Conservation (phyloP, 37 sponge, comb jelly and placozoan genomes). For the Halisarca cf. caerulea region DNA sequence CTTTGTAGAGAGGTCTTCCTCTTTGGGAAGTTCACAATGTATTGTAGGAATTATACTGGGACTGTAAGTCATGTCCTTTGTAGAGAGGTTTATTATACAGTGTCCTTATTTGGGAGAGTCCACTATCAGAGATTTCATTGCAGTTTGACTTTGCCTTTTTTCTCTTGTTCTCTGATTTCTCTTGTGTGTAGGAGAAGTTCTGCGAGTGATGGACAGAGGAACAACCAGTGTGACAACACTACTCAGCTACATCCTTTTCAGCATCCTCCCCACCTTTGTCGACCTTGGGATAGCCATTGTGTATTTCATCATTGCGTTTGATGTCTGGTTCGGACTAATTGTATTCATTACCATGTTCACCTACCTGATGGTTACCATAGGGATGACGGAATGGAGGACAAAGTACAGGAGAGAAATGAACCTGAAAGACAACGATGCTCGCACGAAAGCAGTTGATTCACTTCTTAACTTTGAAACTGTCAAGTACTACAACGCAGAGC, state of each 20-base stretch:
- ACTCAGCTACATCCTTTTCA: slow-evolving; percentile 93
- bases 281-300: slow-evolving; percentile 94
- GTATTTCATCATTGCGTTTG: slow-evolving; percentile 95
- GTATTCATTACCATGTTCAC: slow-evolving; percentile 90
- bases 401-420: slow-evolving; percentile 93
- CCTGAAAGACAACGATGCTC: slow-evolving; percentile 80
- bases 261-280: slow-evolving; percentile 87
- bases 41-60: too few species aligned
- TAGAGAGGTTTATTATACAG: too few species aligned
- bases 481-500: slow-evolving; percentile 94
- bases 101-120: too few species aligned
- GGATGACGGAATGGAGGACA: slow-evolving; percentile 96
- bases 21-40: too few species aligned
- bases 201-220: slow-evolving; percentile 93
- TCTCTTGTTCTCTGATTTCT: too few species aligned
- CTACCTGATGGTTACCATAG: slow-evolving; percentile 87
- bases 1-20: too few species aligned
- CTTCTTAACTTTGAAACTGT: slow-evolving; percentile 99
- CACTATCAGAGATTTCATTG: too few species aligned
- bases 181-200: slow-evolving; percentile 67
- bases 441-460: slow-evolving; percentile 90
- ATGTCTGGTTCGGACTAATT: slow-evolving; percentile 97
- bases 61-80: too few species aligned
- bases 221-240: slow-evolving; percentile 87
- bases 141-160: too few species aligned